Evolutionary conservation across 2,888 invertebrate species (phyloP).

Genomic region (Trichopria drosophilae): DNA sequence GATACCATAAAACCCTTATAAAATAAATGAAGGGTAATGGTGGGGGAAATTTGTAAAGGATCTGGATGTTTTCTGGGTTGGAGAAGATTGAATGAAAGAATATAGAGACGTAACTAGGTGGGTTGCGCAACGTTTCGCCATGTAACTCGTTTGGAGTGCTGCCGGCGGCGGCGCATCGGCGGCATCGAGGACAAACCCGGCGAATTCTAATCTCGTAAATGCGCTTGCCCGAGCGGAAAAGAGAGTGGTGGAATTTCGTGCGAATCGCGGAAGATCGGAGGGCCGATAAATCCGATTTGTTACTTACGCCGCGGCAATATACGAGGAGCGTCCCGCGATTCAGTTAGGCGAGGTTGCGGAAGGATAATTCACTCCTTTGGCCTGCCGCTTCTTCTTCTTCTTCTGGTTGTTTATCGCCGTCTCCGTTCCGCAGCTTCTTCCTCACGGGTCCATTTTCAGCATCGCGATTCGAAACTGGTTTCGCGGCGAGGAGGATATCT

Average conservation of each 20-base stretch:
- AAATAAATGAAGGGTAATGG: too few species aligned
- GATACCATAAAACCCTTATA: too few species aligned
- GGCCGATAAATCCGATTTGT: conserved; percentile 29
- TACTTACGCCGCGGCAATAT: conserved; percentile 32
- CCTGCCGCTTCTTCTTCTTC: conserved; percentile 22
- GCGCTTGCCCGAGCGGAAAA: background rate
- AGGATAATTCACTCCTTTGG: conserved; percentile 50
- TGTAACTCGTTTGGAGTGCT: too few species aligned
- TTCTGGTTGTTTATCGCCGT: conserved; percentile 13
- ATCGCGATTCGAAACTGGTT: conserved; percentile 49
- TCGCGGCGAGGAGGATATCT: conserved; percentile 46
- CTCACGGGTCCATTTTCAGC: too few species aligned
- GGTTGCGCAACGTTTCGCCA: too few species aligned
- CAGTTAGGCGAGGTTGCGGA: conserved; percentile 52
- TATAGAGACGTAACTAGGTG: too few species aligned
- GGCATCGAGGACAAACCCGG: too few species aligned
- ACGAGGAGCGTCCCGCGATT: conserved; percentile 33
- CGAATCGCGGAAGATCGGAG: conserved; percentile 31
- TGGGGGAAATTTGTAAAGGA: too few species aligned
- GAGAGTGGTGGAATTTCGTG: conserved; percentile 10
- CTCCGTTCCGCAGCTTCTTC: too few species aligned
- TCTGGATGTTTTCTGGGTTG: too few species aligned
- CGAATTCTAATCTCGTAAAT: conserved; percentile 9
- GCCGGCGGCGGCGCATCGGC: too few species aligned
- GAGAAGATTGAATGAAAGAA: too few species aligned